A percentile compares a stretch with the other conserved stretches of the same genome.
Conservation (phyloP, 2,113 vertebrate genomes). For the Melanerpes formicivorus region DNA sequence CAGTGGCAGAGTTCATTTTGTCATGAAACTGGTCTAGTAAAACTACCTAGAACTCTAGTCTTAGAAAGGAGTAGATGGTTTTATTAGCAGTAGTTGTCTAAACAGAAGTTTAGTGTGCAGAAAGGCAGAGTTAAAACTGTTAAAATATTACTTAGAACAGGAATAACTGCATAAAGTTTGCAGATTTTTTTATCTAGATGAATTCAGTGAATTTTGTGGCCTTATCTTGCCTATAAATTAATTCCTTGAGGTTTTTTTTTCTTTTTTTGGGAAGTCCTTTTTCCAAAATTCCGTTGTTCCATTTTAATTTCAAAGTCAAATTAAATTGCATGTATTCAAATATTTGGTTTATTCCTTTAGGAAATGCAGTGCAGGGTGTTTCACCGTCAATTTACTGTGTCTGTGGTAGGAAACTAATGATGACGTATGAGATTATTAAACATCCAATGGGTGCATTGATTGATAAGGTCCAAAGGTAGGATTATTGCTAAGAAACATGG, state of each 20-base stretch:
- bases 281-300: neutral
- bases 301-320: neutral
- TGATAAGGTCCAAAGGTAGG: neutral
- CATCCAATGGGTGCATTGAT: neutral
- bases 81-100: neutral
- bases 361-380: fast-evolving
- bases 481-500: neutral
- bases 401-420: neutral
- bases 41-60: neutral
- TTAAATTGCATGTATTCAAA: neutral
- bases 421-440: neutral
- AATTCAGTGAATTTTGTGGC: neutral
- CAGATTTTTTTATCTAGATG: neutral
- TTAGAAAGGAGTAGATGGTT: neutral
- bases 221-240: neutral
- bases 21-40: neutral
- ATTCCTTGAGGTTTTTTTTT: no score
- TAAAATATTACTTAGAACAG: neutral
- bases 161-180: neutral
- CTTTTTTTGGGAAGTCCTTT: neutral
- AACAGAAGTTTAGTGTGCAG: neutral
- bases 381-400: neutral
- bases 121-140: neutral
- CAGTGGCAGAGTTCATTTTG: neutral
- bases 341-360: neutral